These are phyloP conservation scores for Neuroterus valhalla DNA, from an alignment of 1,140 invertebrate species.

Conservation along the genomic window DNA sequence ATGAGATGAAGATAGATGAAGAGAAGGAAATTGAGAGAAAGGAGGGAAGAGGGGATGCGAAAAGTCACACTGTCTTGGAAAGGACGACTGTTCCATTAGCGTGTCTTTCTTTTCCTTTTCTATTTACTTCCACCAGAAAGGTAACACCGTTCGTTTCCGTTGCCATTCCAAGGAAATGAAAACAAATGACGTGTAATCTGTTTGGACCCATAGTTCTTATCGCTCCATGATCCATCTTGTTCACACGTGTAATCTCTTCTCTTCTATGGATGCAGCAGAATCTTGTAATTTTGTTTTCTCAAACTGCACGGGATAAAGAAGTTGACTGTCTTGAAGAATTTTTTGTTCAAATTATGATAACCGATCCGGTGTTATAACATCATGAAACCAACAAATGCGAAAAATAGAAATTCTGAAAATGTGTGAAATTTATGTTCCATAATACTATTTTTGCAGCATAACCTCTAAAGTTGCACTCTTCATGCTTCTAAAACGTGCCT, in stretches of 20 bases:
- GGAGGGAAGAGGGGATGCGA: conserved; percentile 31
- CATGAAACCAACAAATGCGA: too few relatives aligned
- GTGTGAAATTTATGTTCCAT: too few relatives aligned
- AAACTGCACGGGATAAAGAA: too few relatives aligned
- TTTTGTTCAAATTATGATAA: too few relatives aligned
- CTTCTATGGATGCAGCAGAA: too few relatives aligned
- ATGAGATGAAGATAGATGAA: conserved; percentile 28
- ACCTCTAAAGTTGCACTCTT: too few relatives aligned
- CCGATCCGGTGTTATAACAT: too few relatives aligned
- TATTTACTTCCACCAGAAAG: conserved; percentile 3
- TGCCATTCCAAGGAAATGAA: conserved; percentile 1
- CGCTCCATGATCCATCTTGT: conserved; percentile 25
- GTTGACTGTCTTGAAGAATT: too few relatives aligned
- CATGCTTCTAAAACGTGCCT: too few relatives aligned
- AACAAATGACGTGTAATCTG: conserved; percentile 23
- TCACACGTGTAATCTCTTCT: neutral
- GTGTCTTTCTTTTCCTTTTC: neutral
- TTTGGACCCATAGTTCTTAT: conserved; percentile 13
- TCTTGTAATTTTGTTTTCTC: too few relatives aligned
- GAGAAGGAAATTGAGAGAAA: conserved; percentile 19
- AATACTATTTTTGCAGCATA: too few relatives aligned
- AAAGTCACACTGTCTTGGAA: conserved; percentile 17
- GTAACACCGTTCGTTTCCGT: neutral
- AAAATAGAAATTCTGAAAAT: too few relatives aligned
- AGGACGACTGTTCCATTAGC: conserved; percentile 17